Base-by-base conservation (phyloP, 92 coral and sea anemone species). In the Parazoanthus atlanticus region DNA sequence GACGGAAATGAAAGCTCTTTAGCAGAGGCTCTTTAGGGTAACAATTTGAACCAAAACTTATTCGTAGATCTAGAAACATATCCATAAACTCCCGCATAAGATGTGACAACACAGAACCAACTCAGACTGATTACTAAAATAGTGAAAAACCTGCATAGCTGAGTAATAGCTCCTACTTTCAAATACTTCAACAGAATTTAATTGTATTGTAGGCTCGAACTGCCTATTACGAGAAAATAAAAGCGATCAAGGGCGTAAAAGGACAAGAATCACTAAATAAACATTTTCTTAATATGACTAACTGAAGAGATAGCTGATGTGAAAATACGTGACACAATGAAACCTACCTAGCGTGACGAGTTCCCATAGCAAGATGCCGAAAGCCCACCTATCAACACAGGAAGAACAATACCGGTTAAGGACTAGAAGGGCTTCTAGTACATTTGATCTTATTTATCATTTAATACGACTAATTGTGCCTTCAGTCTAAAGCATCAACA, bases 341-440 rank as follows among this genome's bases (percentile, higher is more conserved):
- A 33, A 78, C 92, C 21, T 85, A 94, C 96, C 96, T 6, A 94
- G 89, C 31, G 96, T 94, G 30, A 92, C 96, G 9, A 94, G 71
- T 76, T 94, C 96, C 96, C 96, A 94, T 66, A 94, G 92, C 41
- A 94, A 77, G 15, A 94, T 88, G 15, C 96, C 96, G 58, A 82
- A 94, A 5, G 96, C 86, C 96, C 96, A 94, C 61, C 96, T 94
- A 88, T 16, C 71, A 73, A 6, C 41, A 28, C 11, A 43, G 12
- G 23, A 43, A 13, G 0, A 26, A 5, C 13, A 10, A n/a, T 3
- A 28, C 21, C 34, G 47, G 16, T 13, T 76, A 15, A 23, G 26
- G 80, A 34, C 26, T 67, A 19, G n/a, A 30, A 30, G 4, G 2
- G 10, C 15, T 7, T 16, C 25, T 56, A 16, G 65, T 15, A 16